Conservation (phyloP, 1,140 invertebrate species). For the Drosophila cardini region DNA sequence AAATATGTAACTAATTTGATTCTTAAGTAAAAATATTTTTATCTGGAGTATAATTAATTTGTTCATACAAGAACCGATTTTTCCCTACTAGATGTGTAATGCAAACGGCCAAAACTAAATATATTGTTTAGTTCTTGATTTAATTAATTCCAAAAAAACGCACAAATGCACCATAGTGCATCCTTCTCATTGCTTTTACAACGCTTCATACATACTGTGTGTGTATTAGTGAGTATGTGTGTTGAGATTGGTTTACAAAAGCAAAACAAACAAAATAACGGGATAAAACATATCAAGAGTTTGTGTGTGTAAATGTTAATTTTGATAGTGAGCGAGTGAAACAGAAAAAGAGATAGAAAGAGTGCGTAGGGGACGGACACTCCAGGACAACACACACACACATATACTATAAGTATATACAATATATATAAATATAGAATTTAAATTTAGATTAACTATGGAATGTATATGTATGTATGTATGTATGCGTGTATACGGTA, state of each 20-base stretch:
- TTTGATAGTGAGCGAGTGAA: conserved; percentile 4
- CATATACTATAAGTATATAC: conserved; percentile 26
- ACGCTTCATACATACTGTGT: neutral
- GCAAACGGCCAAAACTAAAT: no score
- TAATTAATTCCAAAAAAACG: no score
- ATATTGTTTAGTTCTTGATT: no score
- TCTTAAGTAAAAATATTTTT: no score
- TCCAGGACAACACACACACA: conserved; percentile 57
- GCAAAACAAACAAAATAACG: conserved; percentile 28
- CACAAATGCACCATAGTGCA: no score
- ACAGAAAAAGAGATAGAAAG: neutral
- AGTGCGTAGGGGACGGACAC: conserved; percentile 28
- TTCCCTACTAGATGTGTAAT: no score
- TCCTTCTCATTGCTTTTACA: neutral
- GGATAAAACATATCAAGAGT: conserved; percentile 9
- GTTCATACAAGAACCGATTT: no score
- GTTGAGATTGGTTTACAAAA: conserved; percentile 4
- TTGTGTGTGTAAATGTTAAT: conserved; percentile 10
- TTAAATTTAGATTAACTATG: conserved; percentile 4
- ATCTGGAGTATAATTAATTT: no score
- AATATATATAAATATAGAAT: conserved; percentile 27
- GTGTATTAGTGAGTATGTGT: conserved; percentile 8
- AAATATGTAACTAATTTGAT: no score
- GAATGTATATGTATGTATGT: conserved; percentile 24
- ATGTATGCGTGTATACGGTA: conserved; percentile 46